Evolutionary conservation across 2,888 invertebrate species (phyloP).

Genomic region (Phlogophora meticulosa): DNA sequence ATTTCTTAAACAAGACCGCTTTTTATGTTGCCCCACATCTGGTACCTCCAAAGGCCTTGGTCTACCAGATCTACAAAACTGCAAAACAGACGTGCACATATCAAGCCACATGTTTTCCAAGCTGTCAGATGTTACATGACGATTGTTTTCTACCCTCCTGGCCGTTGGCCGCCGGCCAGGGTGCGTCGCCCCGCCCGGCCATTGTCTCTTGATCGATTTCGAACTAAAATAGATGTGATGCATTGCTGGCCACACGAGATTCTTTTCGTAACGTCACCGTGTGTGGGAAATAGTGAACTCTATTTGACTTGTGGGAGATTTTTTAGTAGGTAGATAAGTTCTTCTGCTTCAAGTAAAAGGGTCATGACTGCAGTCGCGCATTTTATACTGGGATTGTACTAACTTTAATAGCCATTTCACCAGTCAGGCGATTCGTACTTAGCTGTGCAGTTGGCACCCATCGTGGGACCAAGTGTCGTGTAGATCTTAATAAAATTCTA

Average conservation of each 20-base stretch:
- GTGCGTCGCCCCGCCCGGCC: constrained; percentile 73
- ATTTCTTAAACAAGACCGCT: too few relatives aligned
- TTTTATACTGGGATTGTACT: background rate
- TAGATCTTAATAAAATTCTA: constrained; percentile 12
- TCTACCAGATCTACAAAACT: background rate
- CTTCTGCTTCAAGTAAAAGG: background rate
- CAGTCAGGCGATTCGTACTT: background rate
- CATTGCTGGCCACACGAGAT: constrained; percentile 45
- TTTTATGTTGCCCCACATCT: background rate
- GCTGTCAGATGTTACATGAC: constrained; percentile 34
- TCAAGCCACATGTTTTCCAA: constrained; percentile 27
- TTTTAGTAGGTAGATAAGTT: background rate
- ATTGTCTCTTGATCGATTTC: constrained; percentile 71
- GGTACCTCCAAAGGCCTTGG: background rate
- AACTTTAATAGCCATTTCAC: background rate
- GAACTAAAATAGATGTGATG: constrained; percentile 67
- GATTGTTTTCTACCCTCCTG: constrained; percentile 68
- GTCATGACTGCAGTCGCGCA: background rate
- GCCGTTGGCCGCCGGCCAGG: constrained; percentile 71
- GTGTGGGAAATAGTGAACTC: constrained; percentile 25
- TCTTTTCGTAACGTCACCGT: constrained; percentile 39
- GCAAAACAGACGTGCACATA: constrained; percentile 8
- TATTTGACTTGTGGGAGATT: constrained; percentile 9
- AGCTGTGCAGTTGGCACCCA: constrained; percentile 13
- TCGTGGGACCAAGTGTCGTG: background rate